Base-by-base conservation (phyloP, 2,888 invertebrate genomes). In the Cryptocheilus praepositus region DNA sequence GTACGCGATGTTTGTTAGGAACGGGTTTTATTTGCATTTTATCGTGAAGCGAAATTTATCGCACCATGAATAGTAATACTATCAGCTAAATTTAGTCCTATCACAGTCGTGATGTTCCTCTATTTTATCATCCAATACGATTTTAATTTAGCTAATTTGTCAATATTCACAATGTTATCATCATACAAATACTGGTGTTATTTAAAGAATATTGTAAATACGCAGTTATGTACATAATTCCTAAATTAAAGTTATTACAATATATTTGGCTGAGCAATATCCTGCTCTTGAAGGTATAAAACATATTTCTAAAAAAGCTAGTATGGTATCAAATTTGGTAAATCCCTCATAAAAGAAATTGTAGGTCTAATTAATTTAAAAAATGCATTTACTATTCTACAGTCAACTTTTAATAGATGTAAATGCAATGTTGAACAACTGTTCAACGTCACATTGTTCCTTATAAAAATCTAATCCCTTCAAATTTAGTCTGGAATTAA, bases 81-180 rank as follows among this genome's bases (percentile, higher is more conserved):
- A 36, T 36, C 1, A 49, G 13, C 51, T 65, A 44, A 53, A 61
- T 46, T 69, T 74, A 54, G n/a, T 18, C n/a, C 60, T 79, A 79
- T 79, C 79, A 79, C 79, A 79, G 78, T 55, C 69, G 78, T 78
- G 78, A 79, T 71, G 73, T 71, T 67, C 46, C 44, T 71, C 60
- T 55, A 65, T 57, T 70, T 73, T 73, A 73, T n/a, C 49, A 49
- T 49, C n/a, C 49, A 49, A 49, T 18, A 49, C 8, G 16, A 11
- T 49, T 49, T 16, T 49, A 18, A 18, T 49, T 36, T 36, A 5
- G 18, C 49, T 49, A 49, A 49, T 18, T 49, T 49, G 54, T 61
- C 22, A 22, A 61, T 71, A 45, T 51, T 52, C 36, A 72, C n/a
- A 64, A 67, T 66, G n/a, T 44, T 8, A 59, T 69, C 28, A n/a